Percentiles rank a stretch among this genome's conserved stretches.
Conservation (phyloP, 2,797 vertebrate species). For the Onychomys arenicola region DNA sequence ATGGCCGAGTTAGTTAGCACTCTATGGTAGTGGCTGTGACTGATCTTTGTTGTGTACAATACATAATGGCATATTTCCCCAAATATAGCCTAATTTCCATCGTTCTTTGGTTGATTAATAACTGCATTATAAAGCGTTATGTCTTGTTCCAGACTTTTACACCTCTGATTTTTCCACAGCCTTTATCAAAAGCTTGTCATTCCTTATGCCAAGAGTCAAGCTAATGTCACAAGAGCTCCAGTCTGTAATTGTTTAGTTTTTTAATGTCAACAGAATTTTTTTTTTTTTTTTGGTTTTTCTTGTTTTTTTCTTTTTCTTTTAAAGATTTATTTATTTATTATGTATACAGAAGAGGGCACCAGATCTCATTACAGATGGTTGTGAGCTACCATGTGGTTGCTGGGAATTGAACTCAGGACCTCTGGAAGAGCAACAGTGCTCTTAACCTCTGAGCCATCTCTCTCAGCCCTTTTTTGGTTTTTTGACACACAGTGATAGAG, state of each 20-base stretch:
- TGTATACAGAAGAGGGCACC: too few relatives aligned
- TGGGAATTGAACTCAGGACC: too few relatives aligned
- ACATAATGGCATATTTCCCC: slow-evolving; percentile 12
- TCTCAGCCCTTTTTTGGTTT: too few relatives aligned
- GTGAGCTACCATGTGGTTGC: too few relatives aligned
- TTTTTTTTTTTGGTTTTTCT: too few relatives aligned
- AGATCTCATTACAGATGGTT: too few relatives aligned
- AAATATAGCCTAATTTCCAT: slow-evolving; percentile 4
- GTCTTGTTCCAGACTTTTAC: neutral
- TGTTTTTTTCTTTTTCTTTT: too few relatives aligned
- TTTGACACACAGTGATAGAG: too few relatives aligned
- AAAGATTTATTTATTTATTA: too few relatives aligned
- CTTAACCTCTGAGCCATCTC: too few relatives aligned
- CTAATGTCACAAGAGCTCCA: neutral
- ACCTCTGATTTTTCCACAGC: neutral
- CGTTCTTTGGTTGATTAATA: slow-evolving; percentile 1
- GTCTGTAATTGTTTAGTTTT: neutral
- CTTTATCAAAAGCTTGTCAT: neutral
- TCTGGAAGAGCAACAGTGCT: too few relatives aligned
- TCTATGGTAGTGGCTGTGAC: neutral
- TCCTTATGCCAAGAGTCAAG: neutral
- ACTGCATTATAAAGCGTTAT: slow-evolving; percentile 32
- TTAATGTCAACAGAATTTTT: neutral
- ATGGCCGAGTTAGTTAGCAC: neutral
- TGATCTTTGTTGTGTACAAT: neutral